Evolutionary conservation across 2,888 invertebrate species (phyloP), one percentile per base, ranked within the genome.

Genomic region (Acrobasis suavella): DNA sequence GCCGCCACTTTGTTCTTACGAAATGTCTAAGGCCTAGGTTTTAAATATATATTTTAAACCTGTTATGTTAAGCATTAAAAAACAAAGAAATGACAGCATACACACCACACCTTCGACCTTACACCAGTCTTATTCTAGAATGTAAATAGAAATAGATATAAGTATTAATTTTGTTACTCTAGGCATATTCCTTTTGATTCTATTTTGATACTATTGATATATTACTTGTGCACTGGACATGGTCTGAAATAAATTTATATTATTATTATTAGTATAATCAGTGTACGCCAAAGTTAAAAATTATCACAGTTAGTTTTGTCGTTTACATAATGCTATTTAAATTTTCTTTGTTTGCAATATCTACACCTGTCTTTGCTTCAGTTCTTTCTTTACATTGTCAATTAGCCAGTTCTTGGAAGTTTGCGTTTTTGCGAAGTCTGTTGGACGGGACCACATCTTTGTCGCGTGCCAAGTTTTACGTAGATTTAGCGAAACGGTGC

Each of bases 401-500:
- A 56, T 46, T 56, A 46, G 14, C 56, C 42, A 17, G 42, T 56
- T 56, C 42, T 56, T 42, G 56, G 56, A 56, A 56, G 42, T 17
- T 39, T 56, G 62, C 55, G 62, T 55, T 65, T 65, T 65, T 64
- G 62, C 64, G 68, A 64, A 65, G 56, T 60, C 49, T 8, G 62
- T 62, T 63, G 46, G 61, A 12, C n/a, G 46, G 46, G 46, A 49
- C 46, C 51, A 71, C 68, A 64, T 67, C 76, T 78, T 80, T 77
- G 70, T 76, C 64, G 67, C 63, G 67, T 86, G 87, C 82, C 86
- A 86, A 86, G 79, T 80, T 80, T 80, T 77, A 70, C 69, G 74
- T 70, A 66, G 75, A 77, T 80, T 74, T 71, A 71, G 75, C 69
- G 70, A 75, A 79, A 75, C 72, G 50, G 62, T 37, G 38, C 50